These are phyloP conservation scores for Phoeniculus purpureus DNA, from an alignment of 2,797 vertebrate genomes.

Conservation along the genomic window DNA sequence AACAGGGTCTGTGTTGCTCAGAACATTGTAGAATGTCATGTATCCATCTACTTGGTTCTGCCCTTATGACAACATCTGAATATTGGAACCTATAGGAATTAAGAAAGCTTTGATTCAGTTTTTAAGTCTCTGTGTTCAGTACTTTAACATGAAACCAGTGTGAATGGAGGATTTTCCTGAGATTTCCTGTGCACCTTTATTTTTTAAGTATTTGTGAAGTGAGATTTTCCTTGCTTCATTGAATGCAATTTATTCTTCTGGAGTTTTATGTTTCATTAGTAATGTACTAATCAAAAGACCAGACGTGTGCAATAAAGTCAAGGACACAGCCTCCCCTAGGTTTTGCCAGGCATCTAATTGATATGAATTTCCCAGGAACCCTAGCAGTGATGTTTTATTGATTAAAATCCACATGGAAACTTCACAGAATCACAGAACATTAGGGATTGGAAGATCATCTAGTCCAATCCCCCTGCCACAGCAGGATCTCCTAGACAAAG, in stretches of 20 bases:
- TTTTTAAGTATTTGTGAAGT: not conserved
- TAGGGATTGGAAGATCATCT: no score
- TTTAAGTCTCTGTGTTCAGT: not conserved
- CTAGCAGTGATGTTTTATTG: not conserved
- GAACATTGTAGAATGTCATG: not conserved
- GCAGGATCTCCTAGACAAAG: no score
- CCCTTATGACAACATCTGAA: not conserved
- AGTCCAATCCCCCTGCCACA: no score
- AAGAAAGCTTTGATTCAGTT: not conserved
- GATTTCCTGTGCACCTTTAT: not conserved
- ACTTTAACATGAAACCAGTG: not conserved
- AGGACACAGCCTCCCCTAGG: not conserved
- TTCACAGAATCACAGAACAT: no score
- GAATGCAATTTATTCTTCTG: not conserved
- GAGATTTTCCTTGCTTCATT: not conserved
- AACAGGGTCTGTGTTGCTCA: not conserved
- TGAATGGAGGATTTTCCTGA: not conserved
- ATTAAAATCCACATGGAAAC: not conserved
- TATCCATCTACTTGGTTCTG: not conserved
- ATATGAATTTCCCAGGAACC: not conserved
- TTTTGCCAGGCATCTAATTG: slow-evolving; percentile 6
- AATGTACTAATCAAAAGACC: not conserved
- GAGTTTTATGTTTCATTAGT: slow-evolving; percentile 28
- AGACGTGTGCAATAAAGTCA: slow-evolving; percentile 10
- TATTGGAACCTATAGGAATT: not conserved